Percentiles rank a stretch among this genome's conserved stretches.
These are phyloP conservation scores for Belonocnema kinseyi DNA, from an alignment of 1,140 invertebrate genomes.

Conservation along the genomic window DNA sequence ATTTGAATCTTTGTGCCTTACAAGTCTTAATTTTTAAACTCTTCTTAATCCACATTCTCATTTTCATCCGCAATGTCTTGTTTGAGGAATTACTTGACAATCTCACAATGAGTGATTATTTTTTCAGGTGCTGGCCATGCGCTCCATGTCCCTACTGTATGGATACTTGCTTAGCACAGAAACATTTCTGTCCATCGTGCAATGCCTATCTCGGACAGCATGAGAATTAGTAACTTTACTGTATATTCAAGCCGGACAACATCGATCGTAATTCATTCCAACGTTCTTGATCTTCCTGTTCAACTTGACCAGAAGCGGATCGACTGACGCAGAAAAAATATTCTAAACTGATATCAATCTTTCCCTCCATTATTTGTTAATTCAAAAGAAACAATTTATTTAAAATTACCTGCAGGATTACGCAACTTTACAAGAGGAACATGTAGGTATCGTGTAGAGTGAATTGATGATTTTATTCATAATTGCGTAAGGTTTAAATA, in stretches of 20 bases:
- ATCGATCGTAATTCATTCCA: background rate
- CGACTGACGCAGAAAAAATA: background rate
- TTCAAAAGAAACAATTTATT: too few relatives aligned
- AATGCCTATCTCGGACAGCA: conserved; percentile 79
- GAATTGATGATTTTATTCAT: background rate
- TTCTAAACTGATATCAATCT: background rate
- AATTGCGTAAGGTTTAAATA: background rate
- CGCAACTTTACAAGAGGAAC: background rate
- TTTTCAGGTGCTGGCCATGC: conserved; percentile 55
- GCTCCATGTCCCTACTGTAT: conserved; percentile 50
- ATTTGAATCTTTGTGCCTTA: too few relatives aligned
- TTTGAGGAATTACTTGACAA: too few relatives aligned
- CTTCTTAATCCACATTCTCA: too few relatives aligned
- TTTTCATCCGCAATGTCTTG: too few relatives aligned
- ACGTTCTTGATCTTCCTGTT: background rate
- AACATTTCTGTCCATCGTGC: conserved; percentile 83
- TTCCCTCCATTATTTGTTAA: too few relatives aligned
- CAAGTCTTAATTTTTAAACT: too few relatives aligned
- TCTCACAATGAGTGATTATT: background rate
- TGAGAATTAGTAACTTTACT: conserved; percentile 58
- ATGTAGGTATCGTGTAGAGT: background rate
- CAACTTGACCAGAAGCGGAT: background rate
- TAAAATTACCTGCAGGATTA: background rate
- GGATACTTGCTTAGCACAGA: conserved; percentile 79
- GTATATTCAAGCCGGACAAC: conserved; percentile 4